A percentile compares a stretch with the other conserved stretches of the same genome.
phyloP scores from a whole-genome alignment of 2,113 vertebrate genomes.

The Oncorhynchus keta region DNA sequence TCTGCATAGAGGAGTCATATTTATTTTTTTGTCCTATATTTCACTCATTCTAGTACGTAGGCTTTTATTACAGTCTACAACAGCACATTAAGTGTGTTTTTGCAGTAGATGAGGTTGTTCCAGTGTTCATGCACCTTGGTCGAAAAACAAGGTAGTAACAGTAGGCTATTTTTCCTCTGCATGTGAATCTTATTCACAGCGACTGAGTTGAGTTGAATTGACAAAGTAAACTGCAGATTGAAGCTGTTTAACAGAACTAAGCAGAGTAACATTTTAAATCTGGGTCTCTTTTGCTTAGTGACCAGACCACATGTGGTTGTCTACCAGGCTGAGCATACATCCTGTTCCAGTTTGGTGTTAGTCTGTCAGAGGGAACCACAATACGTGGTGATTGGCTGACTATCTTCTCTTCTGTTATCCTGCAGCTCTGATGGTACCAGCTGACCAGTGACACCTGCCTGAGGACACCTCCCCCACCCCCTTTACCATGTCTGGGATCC shows the following conservation, averaged over 20 bases:
- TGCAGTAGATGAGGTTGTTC: no score
- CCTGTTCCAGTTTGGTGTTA: no score
- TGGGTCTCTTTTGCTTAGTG: neutral
- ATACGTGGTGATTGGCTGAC: no score
- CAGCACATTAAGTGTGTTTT: no score
- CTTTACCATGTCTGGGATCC: slow-evolving; percentile 72
- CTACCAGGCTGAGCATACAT: neutral
- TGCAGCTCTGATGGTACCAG: slow-evolving; percentile 72
- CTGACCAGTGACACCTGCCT: slow-evolving; percentile 62
- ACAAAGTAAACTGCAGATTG: neutral
- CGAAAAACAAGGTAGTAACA: no score
- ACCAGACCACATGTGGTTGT: neutral
- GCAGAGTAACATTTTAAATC: neutral
- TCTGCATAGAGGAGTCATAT: neutral
- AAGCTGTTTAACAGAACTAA: neutral
- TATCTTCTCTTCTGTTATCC: neutral
- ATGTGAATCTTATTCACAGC: neutral
- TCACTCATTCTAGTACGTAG: no score
- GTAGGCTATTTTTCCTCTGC: no score
- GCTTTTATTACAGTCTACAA: no score
- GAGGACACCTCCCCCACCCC: slow-evolving; percentile 58
- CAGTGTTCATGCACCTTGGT: no score
- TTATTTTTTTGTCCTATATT: neutral
- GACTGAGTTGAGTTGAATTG: neutral
- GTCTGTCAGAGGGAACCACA: no score